Evolutionary conservation across 2,113 vertebrate species (phyloP), one percentile per base, ranked within the genome.

Genomic region (Pimephales promelas): DNA sequence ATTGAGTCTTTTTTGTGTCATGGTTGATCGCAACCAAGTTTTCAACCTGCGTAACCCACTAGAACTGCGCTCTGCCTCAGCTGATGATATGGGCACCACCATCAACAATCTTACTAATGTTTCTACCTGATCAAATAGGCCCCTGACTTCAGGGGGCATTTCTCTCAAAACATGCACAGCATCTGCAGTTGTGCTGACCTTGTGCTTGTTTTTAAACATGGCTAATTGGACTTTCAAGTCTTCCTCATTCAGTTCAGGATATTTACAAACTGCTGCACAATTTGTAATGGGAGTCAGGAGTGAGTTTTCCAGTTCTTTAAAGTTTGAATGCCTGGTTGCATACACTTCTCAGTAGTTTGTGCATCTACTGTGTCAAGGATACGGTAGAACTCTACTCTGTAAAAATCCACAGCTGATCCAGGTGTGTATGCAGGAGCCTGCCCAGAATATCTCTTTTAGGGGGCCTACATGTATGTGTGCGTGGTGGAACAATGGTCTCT

Each of bases 111-210:
- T 62, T 36, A 71, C 40, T 10, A 43, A 64, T 45, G 57, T 71
- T 64, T 84, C 83, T 36, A 36, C 36, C 36, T 62, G 83, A 71
- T 72, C 54, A 36, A 82, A 78, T 49, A 82, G 62, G 72, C 79
- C 79, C 77, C 36, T 2, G 62, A 77, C 80, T 82, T 82, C 79
- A 77, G 73, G 24, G 73, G 24, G 45, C 47, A 86, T 86, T 61
- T 81, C 45, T 81, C 56, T 85, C 81, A 85, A 74, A 64, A 40
- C 59, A 64, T 81, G 78, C 26, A 64, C 22, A 81, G 24, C 70
- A 81, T 81, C 70, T 54, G 77, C 84, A 85, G 78, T 81, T 68
- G 74, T 84, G 13, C 40, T 84, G 83, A 62, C 31, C 24, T 45
- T 76, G 82, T 84, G 6, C 5, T 78, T 84, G 62, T 68, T 84